A percentile compares a stretch with the other conserved stretches of the same genome.
phyloP scores from a whole-genome alignment of 2,888 invertebrate genomes.

The Stomorhina lunata region DNA sequence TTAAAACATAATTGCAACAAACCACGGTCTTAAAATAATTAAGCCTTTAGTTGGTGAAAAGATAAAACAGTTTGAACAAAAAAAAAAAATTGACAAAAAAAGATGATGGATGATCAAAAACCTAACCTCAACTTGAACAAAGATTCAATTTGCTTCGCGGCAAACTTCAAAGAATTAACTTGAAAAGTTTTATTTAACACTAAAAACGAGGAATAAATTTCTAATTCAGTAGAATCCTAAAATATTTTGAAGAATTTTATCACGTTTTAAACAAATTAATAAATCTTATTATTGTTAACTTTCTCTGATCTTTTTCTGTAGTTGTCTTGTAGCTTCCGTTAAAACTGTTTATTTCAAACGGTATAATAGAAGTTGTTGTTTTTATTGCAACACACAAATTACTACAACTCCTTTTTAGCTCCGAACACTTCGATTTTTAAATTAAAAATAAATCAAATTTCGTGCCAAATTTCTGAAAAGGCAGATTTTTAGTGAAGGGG shows the following conservation, averaged over 20 bases:
- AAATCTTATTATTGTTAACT: neutral
- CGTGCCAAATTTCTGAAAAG: conserved; percentile 13
- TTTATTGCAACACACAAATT: neutral
- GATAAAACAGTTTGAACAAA: neutral
- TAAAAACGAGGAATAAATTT: neutral
- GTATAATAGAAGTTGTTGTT: conserved; percentile 29
- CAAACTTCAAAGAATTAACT: conserved; percentile 28
- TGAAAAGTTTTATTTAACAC: no score
- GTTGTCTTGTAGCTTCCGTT: no score
- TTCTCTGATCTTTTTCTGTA: neutral
- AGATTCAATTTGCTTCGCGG: conserved; percentile 33
- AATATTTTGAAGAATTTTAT: neutral
- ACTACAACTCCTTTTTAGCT: neutral
- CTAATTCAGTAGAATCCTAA: neutral
- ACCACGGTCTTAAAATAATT: conserved; percentile 71
- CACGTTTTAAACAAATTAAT: neutral
- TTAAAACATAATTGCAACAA: conserved; percentile 71
- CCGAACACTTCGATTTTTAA: conserved; percentile 17
- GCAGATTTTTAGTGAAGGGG: neutral
- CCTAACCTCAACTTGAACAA: conserved; percentile 69
- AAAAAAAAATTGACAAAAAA: neutral
- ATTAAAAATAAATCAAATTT: conserved; percentile 47
- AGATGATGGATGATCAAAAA: neutral
- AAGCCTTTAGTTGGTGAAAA: neutral
- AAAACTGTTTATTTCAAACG: conserved; percentile 53